A percentile compares a stretch with the other conserved stretches of the same genome.
phyloP scores from a whole-genome alignment of 2,797 vertebrate genomes.

The Miichthys miiuy region DNA sequence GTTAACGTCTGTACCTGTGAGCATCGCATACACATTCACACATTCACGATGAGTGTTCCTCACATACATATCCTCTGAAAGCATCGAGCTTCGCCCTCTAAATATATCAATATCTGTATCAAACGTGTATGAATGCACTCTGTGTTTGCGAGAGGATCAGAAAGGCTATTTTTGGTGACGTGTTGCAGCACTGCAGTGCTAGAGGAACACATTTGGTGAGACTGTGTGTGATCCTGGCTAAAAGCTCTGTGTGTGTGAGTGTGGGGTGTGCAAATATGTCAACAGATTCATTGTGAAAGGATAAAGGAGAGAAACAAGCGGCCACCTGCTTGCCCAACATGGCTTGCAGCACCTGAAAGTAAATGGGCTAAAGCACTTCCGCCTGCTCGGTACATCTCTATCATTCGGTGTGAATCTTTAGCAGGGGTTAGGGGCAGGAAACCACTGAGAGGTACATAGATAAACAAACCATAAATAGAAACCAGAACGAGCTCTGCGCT shows the following conservation, averaged over 20 bases:
- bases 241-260: constrained; percentile 29
- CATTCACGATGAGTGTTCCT: background rate
- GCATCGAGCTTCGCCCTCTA: background rate
- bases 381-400: constrained; percentile 46
- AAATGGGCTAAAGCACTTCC: constrained; percentile 41
- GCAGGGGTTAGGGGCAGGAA: constrained; percentile 71
- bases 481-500: constrained; percentile 41
- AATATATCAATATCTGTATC: background rate
- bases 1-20: background rate
- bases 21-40: background rate
- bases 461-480: constrained; percentile 83
- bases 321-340: constrained; percentile 13
- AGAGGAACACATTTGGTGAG: constrained; percentile 50
- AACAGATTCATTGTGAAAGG: constrained; percentile 24
- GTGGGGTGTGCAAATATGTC: constrained; percentile 25
- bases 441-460: constrained; percentile 72
- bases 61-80: constrained; percentile 4
- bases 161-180: constrained; percentile 63
- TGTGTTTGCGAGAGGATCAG: constrained; percentile 27
- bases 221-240: constrained; percentile 36
- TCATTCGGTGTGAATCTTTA: constrained; percentile 66
- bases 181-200: constrained; percentile 56
- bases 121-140: constrained; percentile 28
- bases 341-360: constrained; percentile 50
- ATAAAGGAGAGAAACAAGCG: constrained; percentile 35